Base-by-base conservation (phyloP, 2,113 vertebrate species). In the Elanoides forficatus region DNA sequence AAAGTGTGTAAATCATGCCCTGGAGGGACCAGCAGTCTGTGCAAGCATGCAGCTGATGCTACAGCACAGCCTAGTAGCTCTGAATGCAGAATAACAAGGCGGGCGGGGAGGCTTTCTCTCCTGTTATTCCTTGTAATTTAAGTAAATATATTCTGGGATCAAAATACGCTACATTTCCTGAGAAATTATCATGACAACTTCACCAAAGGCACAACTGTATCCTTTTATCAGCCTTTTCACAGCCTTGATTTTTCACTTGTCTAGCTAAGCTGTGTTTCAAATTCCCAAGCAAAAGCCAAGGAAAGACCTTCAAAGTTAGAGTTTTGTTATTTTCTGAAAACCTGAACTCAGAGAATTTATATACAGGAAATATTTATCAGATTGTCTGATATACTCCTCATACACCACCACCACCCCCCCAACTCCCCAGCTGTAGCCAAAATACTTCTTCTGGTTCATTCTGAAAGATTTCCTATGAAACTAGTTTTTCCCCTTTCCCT, bases 161-260 rank as follows among this genome's bases (percentile, higher is more conserved):
- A 96, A 96, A 93, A 92, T 94, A 68, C 7, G 78, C 72, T 74
- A 43, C 60, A 67, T 87, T 93, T 95, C 48, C 78, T 93, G 81
- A 91, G 73, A 90, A 93, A 73, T 93, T 87, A 80, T 36, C 19
- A 84, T 88, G 73, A 75, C 62, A 85, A 9, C 55, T 87, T 94
- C 75, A 93, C 73, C 70, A 86, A 88, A 94, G 45, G n/a, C 67
- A 93, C 36, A 81, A 90, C 15, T 60, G 32, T 90, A 52, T 93
- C 38, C 74, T 81, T 82, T 86, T 86, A 85, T 81, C 71, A 88
- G 29, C n/a, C 42, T 90, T 93, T 90, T 88, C 70, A 78, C 5
- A 71, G 55, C 52, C 71, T 78, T 74, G 55, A 83, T 83, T 95
- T 94, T 86, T 55, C 34, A 47, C 42, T 83, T 88, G 38, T 92